phyloP scores from a whole-genome alignment of 2,888 invertebrate genomes.

The Xylophagus ater region DNA sequence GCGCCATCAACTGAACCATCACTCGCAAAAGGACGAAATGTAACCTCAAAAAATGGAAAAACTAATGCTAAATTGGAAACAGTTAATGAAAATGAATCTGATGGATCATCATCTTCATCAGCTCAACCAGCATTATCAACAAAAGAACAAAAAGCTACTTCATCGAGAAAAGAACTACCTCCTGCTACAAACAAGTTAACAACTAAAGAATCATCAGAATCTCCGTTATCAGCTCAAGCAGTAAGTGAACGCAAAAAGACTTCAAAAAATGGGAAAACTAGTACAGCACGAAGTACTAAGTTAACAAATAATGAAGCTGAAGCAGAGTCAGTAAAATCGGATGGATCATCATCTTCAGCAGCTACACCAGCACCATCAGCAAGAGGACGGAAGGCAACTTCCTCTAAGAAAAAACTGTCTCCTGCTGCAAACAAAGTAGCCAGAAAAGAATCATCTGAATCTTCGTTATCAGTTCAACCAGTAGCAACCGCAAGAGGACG shows the following conservation, averaged over 20 bases:
- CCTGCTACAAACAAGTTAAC: slow-evolving; percentile 1
- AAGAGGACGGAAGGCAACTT: background rate
- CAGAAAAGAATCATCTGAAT: too few species aligned
- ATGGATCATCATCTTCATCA: background rate
- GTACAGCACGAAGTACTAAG: too few species aligned
- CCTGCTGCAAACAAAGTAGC: background rate
- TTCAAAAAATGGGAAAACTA: too few species aligned
- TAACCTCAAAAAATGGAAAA: background rate
- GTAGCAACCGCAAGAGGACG: background rate
- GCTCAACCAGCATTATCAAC: too few species aligned
- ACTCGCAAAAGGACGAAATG: too few species aligned
- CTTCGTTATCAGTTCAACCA: too few species aligned
- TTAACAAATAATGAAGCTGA: too few species aligned
- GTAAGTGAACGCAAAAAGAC: too few species aligned
- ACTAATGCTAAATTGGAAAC: background rate
- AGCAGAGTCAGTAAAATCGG: too few species aligned
- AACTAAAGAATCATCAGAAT: background rate
- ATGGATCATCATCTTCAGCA: background rate
- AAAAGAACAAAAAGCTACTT: too few species aligned
- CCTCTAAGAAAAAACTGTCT: slow-evolving; percentile 1
- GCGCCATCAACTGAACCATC: too few species aligned
- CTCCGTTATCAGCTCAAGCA: background rate
- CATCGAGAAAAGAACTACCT: background rate
- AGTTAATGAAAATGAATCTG: background rate
- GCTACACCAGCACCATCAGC: background rate